A percentile compares a stretch with the other conserved stretches of the same genome.
phyloP scores from a whole-genome alignment of 2,888 invertebrate genomes.

The Horisme vitalbata region DNA sequence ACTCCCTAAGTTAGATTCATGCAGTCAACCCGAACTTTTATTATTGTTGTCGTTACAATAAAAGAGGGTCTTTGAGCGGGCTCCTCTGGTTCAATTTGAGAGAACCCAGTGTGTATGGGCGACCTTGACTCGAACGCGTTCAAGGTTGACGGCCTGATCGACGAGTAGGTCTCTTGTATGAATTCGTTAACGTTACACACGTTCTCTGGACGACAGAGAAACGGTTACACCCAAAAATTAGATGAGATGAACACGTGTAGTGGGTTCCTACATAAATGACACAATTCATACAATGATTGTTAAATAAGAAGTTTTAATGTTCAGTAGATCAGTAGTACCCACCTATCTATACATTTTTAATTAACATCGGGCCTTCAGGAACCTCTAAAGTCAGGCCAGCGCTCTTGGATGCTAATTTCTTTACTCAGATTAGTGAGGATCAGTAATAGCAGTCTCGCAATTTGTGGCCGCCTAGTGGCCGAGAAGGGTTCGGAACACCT shows the following conservation, averaged over 20 bases:
- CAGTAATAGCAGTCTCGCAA: too few species aligned
- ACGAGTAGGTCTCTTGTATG: constrained; percentile 38
- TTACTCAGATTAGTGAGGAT: too few species aligned
- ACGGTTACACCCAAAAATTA: constrained; percentile 38
- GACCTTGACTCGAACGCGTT: constrained; percentile 69
- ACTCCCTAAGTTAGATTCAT: constrained; percentile 54
- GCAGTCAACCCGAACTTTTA: constrained; percentile 64
- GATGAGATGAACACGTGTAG: constrained; percentile 36
- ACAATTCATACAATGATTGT: too few species aligned
- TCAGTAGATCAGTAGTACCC: too few species aligned
- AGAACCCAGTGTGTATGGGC: constrained; percentile 47
- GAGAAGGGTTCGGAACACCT: too few species aligned
- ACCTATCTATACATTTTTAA: too few species aligned
- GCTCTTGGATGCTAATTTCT: too few species aligned
- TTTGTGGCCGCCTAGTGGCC: too few species aligned
- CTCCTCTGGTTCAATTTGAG: constrained; percentile 46
- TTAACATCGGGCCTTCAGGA: too few species aligned
- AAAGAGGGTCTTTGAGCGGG: constrained; percentile 59
- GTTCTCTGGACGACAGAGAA: constrained; percentile 25
- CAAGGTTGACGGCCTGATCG: constrained; percentile 57
- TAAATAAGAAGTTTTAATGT: too few species aligned
- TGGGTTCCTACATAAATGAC: too few species aligned
- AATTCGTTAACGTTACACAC: constrained; percentile 41
- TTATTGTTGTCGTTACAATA: constrained; percentile 60
- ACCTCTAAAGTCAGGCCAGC: too few species aligned